Evolutionary conservation across 2,113 vertebrate genomes (phyloP).

Genomic region (Centrocercus urophasianus): DNA sequence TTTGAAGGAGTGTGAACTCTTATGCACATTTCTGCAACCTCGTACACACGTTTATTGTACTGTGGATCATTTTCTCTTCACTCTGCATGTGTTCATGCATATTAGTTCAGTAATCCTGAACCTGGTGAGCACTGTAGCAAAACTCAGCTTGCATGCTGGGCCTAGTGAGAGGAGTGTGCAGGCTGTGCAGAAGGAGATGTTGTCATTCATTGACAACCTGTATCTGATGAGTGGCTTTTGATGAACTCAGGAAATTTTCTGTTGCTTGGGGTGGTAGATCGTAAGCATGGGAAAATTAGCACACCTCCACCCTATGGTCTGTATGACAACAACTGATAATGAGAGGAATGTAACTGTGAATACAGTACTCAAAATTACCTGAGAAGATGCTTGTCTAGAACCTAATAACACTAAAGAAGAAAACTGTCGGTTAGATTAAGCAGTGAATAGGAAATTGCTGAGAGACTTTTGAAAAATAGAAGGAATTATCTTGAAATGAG

Average conservation of each 20-base stretch:
- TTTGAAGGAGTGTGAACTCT: not conserved
- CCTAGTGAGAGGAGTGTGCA: not conserved
- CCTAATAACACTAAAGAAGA: not conserved
- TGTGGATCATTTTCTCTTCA: not conserved
- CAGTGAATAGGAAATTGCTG: not conserved
- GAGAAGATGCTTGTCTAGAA: not conserved
- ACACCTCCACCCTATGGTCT: not conserved
- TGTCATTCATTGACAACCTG: not conserved
- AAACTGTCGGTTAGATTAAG: not conserved
- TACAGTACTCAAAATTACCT: not conserved
- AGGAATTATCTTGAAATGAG: not conserved
- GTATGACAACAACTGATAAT: not conserved
- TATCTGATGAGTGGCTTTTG: not conserved
- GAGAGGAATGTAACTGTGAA: not conserved
- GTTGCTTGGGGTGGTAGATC: not conserved
- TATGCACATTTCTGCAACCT: not conserved
- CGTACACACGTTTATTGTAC: not conserved
- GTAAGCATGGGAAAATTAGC: too few relatives aligned
- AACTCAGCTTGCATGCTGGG: not conserved
- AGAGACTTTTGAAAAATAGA: not conserved
- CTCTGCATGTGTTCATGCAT: not conserved
- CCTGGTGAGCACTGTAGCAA: not conserved
- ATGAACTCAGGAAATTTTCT: not conserved
- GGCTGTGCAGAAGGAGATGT: not conserved
- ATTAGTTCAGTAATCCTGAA: not conserved